These are phyloP conservation scores for Bovichtus variegatus DNA, from an alignment of 2,797 vertebrate genomes.

Conservation along the genomic window DNA sequence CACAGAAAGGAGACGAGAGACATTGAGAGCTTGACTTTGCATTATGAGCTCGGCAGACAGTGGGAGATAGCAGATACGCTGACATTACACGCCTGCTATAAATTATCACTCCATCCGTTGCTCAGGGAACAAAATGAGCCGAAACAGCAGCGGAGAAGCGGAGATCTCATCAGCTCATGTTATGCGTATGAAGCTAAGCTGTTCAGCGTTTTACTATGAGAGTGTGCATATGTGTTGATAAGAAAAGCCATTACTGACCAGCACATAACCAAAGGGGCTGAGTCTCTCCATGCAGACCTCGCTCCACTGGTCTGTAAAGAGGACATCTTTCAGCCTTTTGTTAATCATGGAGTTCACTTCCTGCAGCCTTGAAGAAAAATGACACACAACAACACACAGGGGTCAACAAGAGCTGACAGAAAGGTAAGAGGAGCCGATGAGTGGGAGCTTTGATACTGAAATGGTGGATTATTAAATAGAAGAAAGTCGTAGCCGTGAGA, in stretches of 20 bases:
- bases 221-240: constrained; percentile 52
- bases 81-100: constrained; percentile 64
- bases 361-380: constrained; percentile 89
- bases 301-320: constrained; percentile 99
- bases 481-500: neutral
- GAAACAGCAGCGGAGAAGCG: constrained; percentile 45
- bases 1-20: constrained; percentile 16
- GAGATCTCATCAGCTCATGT: constrained; percentile 33
- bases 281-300: constrained; percentile 97
- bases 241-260: constrained; percentile 88
- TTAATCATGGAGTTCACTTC: constrained; percentile 99
- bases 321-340: constrained; percentile 96
- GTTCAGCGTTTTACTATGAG: constrained; percentile 35
- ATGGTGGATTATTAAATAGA: constrained; percentile 25
- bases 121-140: constrained; percentile 64
- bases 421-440: constrained; percentile 31
- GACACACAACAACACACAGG: constrained; percentile 49
- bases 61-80: constrained; percentile 51
- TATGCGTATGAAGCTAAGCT: constrained; percentile 15
- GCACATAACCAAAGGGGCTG: constrained; percentile 94
- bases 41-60: constrained; percentile 43
- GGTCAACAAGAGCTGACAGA: constrained; percentile 57
- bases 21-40: constrained; percentile 24
- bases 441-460: constrained; percentile 19
- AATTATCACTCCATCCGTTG: constrained; percentile 60